phyloP scores from a whole-genome alignment of 2,888 invertebrate genomes.

The Unio delphinus region DNA sequence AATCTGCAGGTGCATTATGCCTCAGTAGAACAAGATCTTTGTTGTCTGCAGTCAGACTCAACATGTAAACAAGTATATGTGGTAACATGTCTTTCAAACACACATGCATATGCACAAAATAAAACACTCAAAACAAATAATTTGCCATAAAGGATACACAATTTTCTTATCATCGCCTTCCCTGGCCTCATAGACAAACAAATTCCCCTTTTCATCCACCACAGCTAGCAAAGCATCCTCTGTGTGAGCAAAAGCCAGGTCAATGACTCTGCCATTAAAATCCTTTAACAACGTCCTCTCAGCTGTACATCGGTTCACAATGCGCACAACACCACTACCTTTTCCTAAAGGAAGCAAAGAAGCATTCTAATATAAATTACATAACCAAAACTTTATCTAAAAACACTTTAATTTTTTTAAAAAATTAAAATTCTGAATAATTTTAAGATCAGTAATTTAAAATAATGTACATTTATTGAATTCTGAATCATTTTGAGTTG shows the following conservation, averaged over 20 bases:
- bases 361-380: no score
- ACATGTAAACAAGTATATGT: no score
- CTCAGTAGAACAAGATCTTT: no score
- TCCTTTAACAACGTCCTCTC: conserved; percentile 88
- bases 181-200: conserved; percentile 78
- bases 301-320: conserved; percentile 84
- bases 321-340: conserved; percentile 80
- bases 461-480: no score
- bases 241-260: conserved; percentile 91
- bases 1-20: no score
- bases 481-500: no score
- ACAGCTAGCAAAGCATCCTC: conserved; percentile 85
- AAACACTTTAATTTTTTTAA: no score
- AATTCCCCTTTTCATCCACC: conserved; percentile 87
- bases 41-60: no score
- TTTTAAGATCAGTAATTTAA: no score
- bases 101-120: background rate
- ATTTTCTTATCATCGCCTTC: conserved; percentile 62
- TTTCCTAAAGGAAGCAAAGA: conserved; percentile 55
- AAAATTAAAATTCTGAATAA: no score
- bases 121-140: background rate
- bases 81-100: background rate
- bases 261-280: conserved; percentile 89
- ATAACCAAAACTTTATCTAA: no score
- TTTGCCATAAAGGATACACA: conserved; percentile 63